These are phyloP conservation scores for Conger conger DNA, from an alignment of 2,113 vertebrate genomes.

Conservation along the genomic window DNA sequence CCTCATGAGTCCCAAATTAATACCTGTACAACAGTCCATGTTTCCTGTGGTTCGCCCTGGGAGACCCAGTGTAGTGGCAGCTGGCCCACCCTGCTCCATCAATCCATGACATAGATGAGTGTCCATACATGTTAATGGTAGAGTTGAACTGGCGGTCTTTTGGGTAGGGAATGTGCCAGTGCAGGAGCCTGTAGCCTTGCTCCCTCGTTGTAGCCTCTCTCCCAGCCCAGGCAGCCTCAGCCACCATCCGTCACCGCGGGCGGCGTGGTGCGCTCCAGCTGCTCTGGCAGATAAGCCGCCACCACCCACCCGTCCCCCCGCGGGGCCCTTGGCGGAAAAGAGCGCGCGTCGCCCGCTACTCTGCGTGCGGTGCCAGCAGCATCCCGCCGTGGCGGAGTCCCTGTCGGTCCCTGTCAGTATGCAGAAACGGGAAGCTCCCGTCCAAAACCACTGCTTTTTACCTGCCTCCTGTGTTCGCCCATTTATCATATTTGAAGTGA, in stretches of 20 bases:
- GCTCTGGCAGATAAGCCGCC: conserved; percentile 64
- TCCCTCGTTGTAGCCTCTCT: conserved; percentile 20
- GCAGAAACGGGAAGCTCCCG: background rate
- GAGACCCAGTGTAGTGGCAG: background rate
- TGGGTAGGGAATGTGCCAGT: background rate
- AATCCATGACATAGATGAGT: background rate
- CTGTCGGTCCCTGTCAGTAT: background rate
- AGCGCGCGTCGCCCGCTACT: conserved; percentile 40
- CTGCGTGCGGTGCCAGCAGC: conserved; percentile 27
- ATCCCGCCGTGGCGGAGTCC: background rate
- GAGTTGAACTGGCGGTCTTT: background rate
- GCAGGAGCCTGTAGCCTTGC: background rate
- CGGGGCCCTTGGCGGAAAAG: conserved; percentile 47
- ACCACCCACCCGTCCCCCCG: conserved; percentile 49
- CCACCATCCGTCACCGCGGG: conserved; percentile 43
- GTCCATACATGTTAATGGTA: background rate
- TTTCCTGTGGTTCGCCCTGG: background rate
- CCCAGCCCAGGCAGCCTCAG: conserved; percentile 42
- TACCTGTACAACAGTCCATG: background rate
- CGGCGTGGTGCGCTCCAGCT: conserved; percentile 55
- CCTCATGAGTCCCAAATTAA: background rate
- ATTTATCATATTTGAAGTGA: background rate
- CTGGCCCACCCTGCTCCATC: background rate
- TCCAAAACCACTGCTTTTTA: background rate
- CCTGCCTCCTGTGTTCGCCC: background rate